These are phyloP conservation scores for Semnornis frantzii DNA, from an alignment of 2,113 vertebrate species.

Conservation along the genomic window DNA sequence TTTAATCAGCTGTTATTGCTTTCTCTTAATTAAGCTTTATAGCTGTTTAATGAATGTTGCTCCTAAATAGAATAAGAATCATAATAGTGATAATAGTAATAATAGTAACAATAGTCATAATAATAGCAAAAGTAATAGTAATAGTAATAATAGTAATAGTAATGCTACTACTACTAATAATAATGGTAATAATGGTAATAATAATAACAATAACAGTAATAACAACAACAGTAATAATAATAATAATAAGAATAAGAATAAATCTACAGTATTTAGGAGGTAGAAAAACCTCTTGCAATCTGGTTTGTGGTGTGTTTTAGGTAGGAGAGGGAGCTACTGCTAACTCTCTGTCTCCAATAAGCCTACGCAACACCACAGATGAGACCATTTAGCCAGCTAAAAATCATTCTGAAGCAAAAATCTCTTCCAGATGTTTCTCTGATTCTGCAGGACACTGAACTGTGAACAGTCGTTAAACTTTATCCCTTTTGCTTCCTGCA, in stretches of 20 bases:
- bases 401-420: constrained; percentile 3
- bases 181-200: too few relatives aligned
- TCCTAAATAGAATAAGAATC: not conserved
- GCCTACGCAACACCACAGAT: not conserved
- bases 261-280: not conserved
- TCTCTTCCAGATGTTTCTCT: constrained; percentile 48
- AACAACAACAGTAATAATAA: too few relatives aligned
- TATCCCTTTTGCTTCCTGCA: constrained; percentile 14
- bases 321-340: not conserved
- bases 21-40: constrained; percentile 55
- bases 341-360: not conserved
- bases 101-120: too few relatives aligned
- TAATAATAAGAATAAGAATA: not conserved
- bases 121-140: too few relatives aligned
- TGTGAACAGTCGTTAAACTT: constrained; percentile 24
- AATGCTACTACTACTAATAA: too few relatives aligned
- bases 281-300: not conserved
- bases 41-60: constrained; percentile 31
- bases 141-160: too few relatives aligned
- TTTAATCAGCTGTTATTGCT: constrained; percentile 49
- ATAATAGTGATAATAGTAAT: too few relatives aligned
- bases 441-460: constrained; percentile 47
- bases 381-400: constrained; percentile 26
- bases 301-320: not conserved
- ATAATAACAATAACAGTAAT: too few relatives aligned